phyloP scores from a whole-genome alignment of 2,113 vertebrate genomes.

The Sterrhoptilus dennistouni region DNA sequence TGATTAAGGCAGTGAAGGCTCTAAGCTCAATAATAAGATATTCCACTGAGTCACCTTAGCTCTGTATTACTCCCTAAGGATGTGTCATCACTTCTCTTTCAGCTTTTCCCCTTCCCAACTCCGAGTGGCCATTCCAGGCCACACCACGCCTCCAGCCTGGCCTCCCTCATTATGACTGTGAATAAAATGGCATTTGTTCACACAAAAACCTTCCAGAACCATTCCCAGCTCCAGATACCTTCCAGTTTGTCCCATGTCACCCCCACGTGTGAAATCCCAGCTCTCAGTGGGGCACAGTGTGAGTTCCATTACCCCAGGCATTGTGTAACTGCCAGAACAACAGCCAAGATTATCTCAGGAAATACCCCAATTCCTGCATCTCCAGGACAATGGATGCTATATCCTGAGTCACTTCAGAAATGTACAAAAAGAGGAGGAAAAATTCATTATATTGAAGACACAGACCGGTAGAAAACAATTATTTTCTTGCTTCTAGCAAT shows the following conservation, averaged over 20 bases:
- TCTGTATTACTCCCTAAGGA: background rate
- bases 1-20: background rate
- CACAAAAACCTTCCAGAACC: background rate
- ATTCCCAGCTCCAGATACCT: background rate
- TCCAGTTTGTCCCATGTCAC: background rate
- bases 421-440: background rate
- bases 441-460: background rate
- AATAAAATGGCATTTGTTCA: background rate
- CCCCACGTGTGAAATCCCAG: accelerated
- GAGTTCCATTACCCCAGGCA: background rate
- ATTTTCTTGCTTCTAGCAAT: background rate
- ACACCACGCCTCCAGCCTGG: background rate
- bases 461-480: background rate
- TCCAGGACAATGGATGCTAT: background rate
- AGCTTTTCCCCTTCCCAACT: background rate
- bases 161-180: background rate
- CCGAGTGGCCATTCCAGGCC: background rate
- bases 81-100: background rate
- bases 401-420: background rate
- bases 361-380: background rate
- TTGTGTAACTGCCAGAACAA: background rate
- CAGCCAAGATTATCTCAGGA: background rate
- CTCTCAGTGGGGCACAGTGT: background rate
- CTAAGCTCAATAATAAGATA: conserved; percentile 23
- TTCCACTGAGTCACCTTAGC: conserved; percentile 31